These are phyloP conservation scores for Caenorhabditis briggsae DNA, from an alignment of 1,140 invertebrate species.

Conservation along the genomic window DNA sequence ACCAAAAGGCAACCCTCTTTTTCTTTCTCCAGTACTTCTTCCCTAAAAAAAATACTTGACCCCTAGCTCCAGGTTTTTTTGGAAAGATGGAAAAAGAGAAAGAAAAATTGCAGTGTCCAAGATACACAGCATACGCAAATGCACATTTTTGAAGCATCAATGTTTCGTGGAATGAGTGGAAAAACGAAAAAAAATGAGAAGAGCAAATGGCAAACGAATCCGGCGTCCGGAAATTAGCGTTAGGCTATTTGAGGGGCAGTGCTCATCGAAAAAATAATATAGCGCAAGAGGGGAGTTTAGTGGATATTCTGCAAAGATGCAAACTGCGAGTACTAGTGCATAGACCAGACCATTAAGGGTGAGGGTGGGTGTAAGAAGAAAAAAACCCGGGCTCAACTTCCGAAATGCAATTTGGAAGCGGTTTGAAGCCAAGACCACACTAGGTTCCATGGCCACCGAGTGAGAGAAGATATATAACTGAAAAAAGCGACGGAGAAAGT, in stretches of 20 bases:
- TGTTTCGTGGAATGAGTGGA: slow-evolving; percentile 51
- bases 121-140: slow-evolving; percentile 38
- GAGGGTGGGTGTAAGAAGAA: slow-evolving; percentile 2
- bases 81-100: slow-evolving; percentile 9
- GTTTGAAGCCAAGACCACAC: slow-evolving; percentile 2
- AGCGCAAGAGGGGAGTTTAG: neutral
- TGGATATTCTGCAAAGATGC: neutral
- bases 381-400: neutral
- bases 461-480: slow-evolving; percentile 12
- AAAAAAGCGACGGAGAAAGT: slow-evolving; percentile 8
- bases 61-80: slow-evolving; percentile 39
- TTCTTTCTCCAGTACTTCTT: slow-evolving; percentile 31
- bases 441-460: slow-evolving; percentile 32
- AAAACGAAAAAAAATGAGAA: neutral
- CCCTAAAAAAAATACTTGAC: slow-evolving; percentile 27
- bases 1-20: slow-evolving; percentile 37
- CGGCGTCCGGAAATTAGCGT: slow-evolving; percentile 53
- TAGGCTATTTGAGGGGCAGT: neutral
- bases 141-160: slow-evolving; percentile 45
- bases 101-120: neutral
- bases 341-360: neutral
- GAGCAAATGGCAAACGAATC: slow-evolving; percentile 22
- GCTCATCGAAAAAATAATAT: neutral
- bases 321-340: neutral
- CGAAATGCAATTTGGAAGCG: slow-evolving; percentile 40